Evolutionary conservation across 2,113 vertebrate species (phyloP).

Genomic region (Baryphthengus martii): DNA sequence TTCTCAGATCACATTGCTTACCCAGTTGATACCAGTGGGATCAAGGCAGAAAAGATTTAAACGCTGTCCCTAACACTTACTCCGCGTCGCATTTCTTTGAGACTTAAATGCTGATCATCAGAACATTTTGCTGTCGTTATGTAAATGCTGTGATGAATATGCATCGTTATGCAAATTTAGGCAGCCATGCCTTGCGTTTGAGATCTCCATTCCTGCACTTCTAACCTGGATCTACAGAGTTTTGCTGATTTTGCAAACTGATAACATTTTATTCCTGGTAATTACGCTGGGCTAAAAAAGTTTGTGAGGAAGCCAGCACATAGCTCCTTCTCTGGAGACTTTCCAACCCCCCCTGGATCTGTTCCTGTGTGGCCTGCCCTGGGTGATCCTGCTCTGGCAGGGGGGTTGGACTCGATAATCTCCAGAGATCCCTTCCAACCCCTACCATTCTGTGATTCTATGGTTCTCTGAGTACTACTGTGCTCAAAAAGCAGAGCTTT

Average conservation of each 20-base stretch:
- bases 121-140: not conserved
- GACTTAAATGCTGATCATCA: not conserved
- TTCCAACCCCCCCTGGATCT: too few relatives aligned
- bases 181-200: accelerated
- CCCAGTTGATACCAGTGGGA: not conserved
- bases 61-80: not conserved
- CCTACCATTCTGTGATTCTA: too few relatives aligned
- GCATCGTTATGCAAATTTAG: not conserved
- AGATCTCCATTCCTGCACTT: not conserved
- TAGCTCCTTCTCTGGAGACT: too few relatives aligned
- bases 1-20: not conserved
- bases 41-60: not conserved
- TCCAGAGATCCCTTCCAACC: too few relatives aligned
- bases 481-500: not conserved
- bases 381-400: too few relatives aligned
- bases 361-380: too few relatives aligned
- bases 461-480: not conserved
- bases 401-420: too few relatives aligned
- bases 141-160: not conserved
- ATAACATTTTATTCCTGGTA: not conserved
- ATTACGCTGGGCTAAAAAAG: not conserved
- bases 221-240: not conserved
- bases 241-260: not conserved
- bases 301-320: not conserved
- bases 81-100: not conserved